Percentiles rank a stretch among this genome's conserved stretches.
These are phyloP conservation scores for Elaphurus davidianus DNA, from an alignment of 2,113 vertebrate species.

Conservation along the genomic window DNA sequence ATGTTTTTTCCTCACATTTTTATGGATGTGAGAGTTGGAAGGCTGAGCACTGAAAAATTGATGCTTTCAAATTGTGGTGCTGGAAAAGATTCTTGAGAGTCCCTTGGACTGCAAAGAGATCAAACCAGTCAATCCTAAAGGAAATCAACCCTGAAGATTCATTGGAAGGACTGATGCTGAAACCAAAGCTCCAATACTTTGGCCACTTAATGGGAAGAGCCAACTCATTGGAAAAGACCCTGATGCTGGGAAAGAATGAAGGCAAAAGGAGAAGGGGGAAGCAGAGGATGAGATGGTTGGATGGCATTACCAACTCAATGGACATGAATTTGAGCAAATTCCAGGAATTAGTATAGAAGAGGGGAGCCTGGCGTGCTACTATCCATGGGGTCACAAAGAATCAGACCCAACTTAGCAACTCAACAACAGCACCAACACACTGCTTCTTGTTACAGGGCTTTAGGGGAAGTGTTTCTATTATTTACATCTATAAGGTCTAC, in stretches of 20 bases:
- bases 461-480: neutral
- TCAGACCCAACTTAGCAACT: neutral
- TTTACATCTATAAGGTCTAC: neutral
- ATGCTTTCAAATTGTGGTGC: neutral
- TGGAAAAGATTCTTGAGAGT: neutral
- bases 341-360: neutral
- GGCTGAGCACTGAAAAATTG: neutral
- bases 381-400: neutral
- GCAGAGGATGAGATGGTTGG: neutral
- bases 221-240: neutral
- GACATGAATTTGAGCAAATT: neutral
- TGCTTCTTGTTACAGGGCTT: neutral
- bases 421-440: neutral
- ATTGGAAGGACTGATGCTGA: neutral
- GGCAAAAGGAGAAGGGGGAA: neutral
- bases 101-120: neutral
- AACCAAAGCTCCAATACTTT: neutral
- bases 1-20: neutral
- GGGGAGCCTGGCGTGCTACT: neutral
- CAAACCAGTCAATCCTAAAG: neutral
- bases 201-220: neutral
- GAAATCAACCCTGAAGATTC: neutral
- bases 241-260: neutral
- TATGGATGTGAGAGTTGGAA: neutral
- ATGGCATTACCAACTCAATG: neutral